These are phyloP conservation scores for Germaria angustata DNA, from an alignment of 2,888 invertebrate genomes.

Conservation along the genomic window DNA sequence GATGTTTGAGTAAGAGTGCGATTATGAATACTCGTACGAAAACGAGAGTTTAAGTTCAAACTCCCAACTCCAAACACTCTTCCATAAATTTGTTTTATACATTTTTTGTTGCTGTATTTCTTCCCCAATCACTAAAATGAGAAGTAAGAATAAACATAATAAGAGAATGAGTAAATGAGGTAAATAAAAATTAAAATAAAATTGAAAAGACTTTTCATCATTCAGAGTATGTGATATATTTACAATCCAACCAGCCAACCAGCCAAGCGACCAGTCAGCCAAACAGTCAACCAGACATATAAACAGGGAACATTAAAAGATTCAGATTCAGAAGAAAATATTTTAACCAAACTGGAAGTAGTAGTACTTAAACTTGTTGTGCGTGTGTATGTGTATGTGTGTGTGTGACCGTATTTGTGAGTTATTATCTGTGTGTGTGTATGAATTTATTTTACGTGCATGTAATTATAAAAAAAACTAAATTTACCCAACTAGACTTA, in stretches of 20 bases:
- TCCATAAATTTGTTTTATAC: slow-evolving; percentile 32
- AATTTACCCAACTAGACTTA: slow-evolving; percentile 25
- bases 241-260: not conserved
- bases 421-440: slow-evolving; percentile 9
- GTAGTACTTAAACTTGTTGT: slow-evolving; percentile 36
- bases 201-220: slow-evolving; percentile 23
- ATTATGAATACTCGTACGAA: slow-evolving; percentile 17
- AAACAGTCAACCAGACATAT: slow-evolving; percentile 29
- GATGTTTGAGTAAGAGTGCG: slow-evolving; percentile 29
- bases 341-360: slow-evolving; percentile 37
- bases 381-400: not conserved
- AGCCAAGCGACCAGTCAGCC: slow-evolving; percentile 13
- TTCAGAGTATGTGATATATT: slow-evolving; percentile 42
- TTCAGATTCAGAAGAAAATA: slow-evolving; percentile 42
- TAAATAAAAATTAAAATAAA: not conserved
- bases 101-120: slow-evolving; percentile 15
- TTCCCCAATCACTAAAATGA: slow-evolving; percentile 57
- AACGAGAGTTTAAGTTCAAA: slow-evolving; percentile 35
- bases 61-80: slow-evolving; percentile 56
- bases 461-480: slow-evolving; percentile 49
- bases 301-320: slow-evolving; percentile 33
- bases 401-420: not conserved
- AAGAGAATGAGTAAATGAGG: slow-evolving; percentile 16
- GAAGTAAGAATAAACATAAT: slow-evolving; percentile 48
- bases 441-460: slow-evolving; percentile 39